phyloP scores from a whole-genome alignment of 2,113 vertebrate genomes.

The Argyrosomus japonicus region DNA sequence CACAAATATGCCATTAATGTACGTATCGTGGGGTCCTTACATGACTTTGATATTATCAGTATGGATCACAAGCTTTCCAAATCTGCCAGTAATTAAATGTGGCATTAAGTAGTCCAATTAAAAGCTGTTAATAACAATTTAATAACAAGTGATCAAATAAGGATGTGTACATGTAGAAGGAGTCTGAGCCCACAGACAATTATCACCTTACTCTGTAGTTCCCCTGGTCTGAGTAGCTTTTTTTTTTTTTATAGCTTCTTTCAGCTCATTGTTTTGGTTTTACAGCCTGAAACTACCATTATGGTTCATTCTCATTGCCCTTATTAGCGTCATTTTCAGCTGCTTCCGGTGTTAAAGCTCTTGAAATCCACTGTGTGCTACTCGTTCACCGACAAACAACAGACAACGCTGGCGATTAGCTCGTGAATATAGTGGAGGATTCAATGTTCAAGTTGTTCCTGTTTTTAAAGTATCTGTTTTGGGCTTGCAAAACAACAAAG shows the following conservation, averaged over 20 bases:
- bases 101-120: neutral
- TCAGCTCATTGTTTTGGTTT: neutral
- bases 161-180: neutral
- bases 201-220: neutral
- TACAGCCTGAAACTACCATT: neutral
- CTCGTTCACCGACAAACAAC: no score
- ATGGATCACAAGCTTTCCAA: neutral
- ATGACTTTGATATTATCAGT: neutral
- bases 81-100: neutral
- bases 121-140: neutral
- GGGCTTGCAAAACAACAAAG: neutral
- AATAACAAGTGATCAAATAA: neutral
- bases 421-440: no score
- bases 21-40: neutral
- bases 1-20: neutral
- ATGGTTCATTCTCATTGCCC: neutral
- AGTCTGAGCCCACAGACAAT: neutral
- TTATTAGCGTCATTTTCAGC: neutral
- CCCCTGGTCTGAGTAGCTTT: neutral
- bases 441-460: neutral
- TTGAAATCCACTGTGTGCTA: neutral
- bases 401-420: no score
- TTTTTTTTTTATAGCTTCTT: neutral
- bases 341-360: neutral
- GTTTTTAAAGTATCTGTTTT: neutral